Conservation (phyloP, 2,888 invertebrate species). For the Agrotis ipsilon region DNA sequence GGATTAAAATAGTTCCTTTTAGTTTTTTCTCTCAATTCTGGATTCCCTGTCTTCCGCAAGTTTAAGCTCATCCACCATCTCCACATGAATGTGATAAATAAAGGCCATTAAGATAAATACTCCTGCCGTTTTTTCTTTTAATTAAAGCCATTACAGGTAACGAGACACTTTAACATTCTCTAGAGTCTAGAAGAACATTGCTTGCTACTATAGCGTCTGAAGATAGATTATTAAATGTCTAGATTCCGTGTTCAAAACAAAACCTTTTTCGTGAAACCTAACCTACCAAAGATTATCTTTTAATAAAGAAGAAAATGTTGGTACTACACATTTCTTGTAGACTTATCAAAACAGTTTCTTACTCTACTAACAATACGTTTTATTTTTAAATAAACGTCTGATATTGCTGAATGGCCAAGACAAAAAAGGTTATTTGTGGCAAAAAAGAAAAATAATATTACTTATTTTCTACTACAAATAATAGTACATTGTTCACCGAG, state of each 20-base stretch:
- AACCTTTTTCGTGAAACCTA: too few species aligned
- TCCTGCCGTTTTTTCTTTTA: constrained; percentile 43
- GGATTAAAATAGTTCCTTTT: too few species aligned
- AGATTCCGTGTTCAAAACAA: too few species aligned
- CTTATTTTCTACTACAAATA: background rate
- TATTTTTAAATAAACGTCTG: background rate
- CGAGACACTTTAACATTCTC: constrained; percentile 49
- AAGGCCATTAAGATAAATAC: constrained; percentile 42
- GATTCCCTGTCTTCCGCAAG: constrained; percentile 16
- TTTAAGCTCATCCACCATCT: constrained; percentile 1
- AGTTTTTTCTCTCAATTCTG: background rate
- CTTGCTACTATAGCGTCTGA: background rate
- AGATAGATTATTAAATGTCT: too few species aligned
- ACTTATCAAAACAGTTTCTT: background rate
- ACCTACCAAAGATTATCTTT: too few species aligned
- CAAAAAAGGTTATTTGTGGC: background rate
- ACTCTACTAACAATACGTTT: background rate
- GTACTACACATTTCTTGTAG: background rate
- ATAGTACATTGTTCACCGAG: too few species aligned
- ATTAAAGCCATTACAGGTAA: constrained; percentile 51
- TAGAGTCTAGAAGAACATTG: constrained; percentile 19
- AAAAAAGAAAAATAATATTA: background rate
- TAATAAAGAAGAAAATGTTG: background rate
- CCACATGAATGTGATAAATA: constrained; percentile 45
- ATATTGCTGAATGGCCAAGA: background rate